Conservation (phyloP, 2,113 vertebrate genomes). For the Typhlomys cinereus region DNA sequence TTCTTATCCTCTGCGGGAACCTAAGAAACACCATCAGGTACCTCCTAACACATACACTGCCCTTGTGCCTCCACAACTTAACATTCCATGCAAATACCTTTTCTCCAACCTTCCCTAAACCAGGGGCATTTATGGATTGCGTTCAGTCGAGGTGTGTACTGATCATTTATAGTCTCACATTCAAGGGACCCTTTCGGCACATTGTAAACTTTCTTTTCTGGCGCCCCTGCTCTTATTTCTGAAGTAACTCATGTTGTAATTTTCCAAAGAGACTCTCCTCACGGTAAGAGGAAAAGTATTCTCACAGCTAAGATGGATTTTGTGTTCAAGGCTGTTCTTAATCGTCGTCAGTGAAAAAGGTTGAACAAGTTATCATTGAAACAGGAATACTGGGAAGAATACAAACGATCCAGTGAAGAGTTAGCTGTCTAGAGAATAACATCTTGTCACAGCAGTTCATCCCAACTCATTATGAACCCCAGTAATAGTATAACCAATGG, state of each 20-base stretch:
- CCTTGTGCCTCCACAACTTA: background rate
- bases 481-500: background rate
- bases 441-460: background rate
- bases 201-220: slow-evolving; percentile 57
- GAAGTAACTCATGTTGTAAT: slow-evolving; percentile 61
- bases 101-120: slow-evolving; percentile 32
- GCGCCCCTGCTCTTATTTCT: slow-evolving; percentile 52
- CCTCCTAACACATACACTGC: slow-evolving; percentile 38
- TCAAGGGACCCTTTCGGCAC: slow-evolving; percentile 1
- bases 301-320: slow-evolving; percentile 50
- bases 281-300: slow-evolving; percentile 44
- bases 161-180: slow-evolving; percentile 45
- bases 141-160: background rate
- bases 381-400: background rate
- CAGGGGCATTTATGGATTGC: slow-evolving; percentile 58
- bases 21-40: slow-evolving; percentile 52
- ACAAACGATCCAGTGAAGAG: background rate
- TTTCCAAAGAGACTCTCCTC: slow-evolving; percentile 63
- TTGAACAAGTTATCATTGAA: slow-evolving; percentile 31
- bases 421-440: slow-evolving; percentile 6
- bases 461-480: background rate
- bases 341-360: slow-evolving; percentile 30
- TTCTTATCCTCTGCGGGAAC: background rate
- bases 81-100: slow-evolving; percentile 51
- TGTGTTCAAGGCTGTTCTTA: slow-evolving; percentile 50